Percentiles rank a stretch among this genome's conserved stretches.
phyloP scores from a whole-genome alignment of 2,797 vertebrate genomes.

The Iguana delicatissima region DNA sequence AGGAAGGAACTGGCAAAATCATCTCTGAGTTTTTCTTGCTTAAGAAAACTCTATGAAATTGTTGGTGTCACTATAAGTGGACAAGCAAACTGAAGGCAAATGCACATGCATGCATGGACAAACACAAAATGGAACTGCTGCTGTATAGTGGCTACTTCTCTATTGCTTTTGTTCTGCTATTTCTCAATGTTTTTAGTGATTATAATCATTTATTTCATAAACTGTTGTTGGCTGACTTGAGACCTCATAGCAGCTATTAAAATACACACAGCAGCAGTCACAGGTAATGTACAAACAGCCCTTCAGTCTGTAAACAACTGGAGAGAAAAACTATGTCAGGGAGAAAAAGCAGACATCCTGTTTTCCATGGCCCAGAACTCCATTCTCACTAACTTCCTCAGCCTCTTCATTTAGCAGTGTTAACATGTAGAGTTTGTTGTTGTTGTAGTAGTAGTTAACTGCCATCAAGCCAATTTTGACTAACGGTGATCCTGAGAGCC shows the following conservation, averaged over 20 bases:
- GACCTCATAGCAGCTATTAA: neutral
- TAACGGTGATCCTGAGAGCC: too few species aligned
- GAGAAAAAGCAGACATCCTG: neutral
- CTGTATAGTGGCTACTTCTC: neutral
- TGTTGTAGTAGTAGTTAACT: too few species aligned
- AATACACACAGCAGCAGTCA: constrained; percentile 3
- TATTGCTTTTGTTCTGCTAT: neutral
- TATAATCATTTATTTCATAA: neutral
- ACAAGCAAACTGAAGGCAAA: too few species aligned
- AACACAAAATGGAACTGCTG: neutral
- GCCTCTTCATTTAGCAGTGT: neutral
- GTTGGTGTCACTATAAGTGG: too few species aligned
- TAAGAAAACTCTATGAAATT: too few species aligned
- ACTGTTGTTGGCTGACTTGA: neutral
- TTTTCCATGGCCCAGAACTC: neutral
- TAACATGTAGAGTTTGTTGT: neutral
- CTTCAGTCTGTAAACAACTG: neutral
- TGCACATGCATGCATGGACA: too few species aligned
- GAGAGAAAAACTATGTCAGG: neutral
- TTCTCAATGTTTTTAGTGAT: neutral
- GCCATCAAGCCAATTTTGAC: too few species aligned
- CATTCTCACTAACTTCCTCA: neutral
- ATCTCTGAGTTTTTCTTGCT: too few species aligned
- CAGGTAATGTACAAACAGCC: neutral
- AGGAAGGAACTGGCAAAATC: too few species aligned